Evolutionary conservation across 2,113 vertebrate genomes (phyloP).

Genomic region (Otis tarda): DNA sequence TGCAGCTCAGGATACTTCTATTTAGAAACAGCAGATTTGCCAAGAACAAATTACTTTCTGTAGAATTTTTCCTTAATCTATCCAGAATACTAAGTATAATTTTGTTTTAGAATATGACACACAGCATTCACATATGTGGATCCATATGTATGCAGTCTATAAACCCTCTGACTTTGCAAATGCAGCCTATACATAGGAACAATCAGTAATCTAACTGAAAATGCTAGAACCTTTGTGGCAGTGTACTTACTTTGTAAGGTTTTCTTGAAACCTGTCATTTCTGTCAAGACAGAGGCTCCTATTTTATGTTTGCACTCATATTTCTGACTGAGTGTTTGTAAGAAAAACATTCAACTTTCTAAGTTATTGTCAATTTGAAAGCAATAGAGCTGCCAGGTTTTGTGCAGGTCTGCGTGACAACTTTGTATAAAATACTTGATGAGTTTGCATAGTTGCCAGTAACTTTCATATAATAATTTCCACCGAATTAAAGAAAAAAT

Average conservation of each 20-base stretch:
- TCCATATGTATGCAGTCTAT: background rate
- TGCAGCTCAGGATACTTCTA: background rate
- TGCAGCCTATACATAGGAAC: background rate
- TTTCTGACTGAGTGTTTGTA: background rate
- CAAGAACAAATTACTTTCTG: background rate
- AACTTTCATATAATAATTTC: background rate
- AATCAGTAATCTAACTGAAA: background rate
- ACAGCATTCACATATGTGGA: background rate
- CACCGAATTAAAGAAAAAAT: background rate
- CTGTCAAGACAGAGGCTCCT: background rate
- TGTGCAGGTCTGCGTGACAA: background rate
- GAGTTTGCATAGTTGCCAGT: background rate
- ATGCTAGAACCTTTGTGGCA: background rate
- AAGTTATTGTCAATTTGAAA: background rate
- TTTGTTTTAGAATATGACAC: background rate
- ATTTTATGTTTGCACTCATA: background rate
- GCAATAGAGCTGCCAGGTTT: background rate
- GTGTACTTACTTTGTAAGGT: background rate
- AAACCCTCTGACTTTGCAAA: background rate
- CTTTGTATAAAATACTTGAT: background rate
- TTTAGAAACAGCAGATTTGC: background rate
- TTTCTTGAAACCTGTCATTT: slow-evolving; percentile 9
- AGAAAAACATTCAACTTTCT: background rate
- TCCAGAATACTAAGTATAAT: background rate
- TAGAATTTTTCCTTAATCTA: background rate